Conservation (phyloP, 1,140 invertebrate genomes). For the Sipha flava region DNA sequence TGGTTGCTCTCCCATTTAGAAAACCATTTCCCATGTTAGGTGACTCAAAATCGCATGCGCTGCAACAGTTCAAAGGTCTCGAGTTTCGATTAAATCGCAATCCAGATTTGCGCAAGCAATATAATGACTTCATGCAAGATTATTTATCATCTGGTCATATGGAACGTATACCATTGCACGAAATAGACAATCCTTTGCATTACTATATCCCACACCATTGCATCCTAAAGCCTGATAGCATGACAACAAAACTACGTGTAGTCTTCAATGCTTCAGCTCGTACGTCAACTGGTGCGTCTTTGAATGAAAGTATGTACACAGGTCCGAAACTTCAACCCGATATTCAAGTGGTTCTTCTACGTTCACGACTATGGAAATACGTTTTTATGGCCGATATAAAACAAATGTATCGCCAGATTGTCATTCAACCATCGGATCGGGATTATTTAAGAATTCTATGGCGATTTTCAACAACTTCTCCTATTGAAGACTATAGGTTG, state of each 20-base stretch:
- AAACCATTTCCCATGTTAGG: neutral
- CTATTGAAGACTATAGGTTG: constrained; percentile 39
- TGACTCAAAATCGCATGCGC: constrained; percentile 10
- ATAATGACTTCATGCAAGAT: constrained; percentile 41
- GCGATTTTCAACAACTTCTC: constrained; percentile 37
- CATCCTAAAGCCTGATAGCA: constrained; percentile 36
- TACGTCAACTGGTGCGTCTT: constrained; percentile 35
- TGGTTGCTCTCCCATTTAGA: constrained; percentile 32
- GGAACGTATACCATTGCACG: constrained; percentile 30
- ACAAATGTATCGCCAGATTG: constrained; percentile 33
- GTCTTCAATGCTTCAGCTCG: constrained; percentile 40
- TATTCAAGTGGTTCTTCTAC: constrained; percentile 41
- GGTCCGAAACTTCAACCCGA: constrained; percentile 43
- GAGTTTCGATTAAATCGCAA: constrained; percentile 15
- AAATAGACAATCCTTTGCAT: neutral
- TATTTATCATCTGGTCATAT: constrained; percentile 42
- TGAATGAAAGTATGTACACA: constrained; percentile 42
- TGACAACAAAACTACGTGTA: too few species aligned
- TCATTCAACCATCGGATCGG: constrained; percentile 33
- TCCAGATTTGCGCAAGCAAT: constrained; percentile 24
- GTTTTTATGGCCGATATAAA: constrained; percentile 40
- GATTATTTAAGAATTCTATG: constrained; percentile 43
- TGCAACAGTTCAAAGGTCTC: constrained; percentile 21
- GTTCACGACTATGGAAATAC: constrained; percentile 40
- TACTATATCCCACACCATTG: constrained; percentile 40